Evolutionary conservation across 2,797 vertebrate genomes (phyloP).

Genomic region (Brachyalestes nurse): DNA sequence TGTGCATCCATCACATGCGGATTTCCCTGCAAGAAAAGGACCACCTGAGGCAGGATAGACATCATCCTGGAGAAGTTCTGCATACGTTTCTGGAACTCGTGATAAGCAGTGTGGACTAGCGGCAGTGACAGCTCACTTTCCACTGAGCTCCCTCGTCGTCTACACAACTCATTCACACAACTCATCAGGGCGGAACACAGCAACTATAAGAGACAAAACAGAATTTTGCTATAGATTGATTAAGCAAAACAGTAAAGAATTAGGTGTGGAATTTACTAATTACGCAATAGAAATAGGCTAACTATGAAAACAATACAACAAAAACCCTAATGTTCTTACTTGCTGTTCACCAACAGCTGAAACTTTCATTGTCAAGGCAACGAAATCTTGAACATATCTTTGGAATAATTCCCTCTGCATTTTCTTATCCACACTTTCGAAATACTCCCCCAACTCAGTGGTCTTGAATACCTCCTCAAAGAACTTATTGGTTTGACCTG

Average conservation of each 20-base stretch:
- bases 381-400: conserved; percentile 86
- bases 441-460: conserved; percentile 82
- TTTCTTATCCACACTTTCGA: conserved; percentile 71
- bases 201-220: conserved; percentile 71
- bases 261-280: background rate
- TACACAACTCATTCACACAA: conserved; percentile 78
- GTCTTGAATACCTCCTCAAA: conserved; percentile 79
- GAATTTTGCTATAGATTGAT: background rate
- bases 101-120: conserved; percentile 87
- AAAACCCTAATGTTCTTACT: conserved; percentile 73
- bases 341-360: conserved; percentile 73
- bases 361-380: conserved; percentile 82
- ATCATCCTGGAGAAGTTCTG: conserved; percentile 90
- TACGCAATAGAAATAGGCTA: background rate
- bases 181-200: conserved; percentile 82
- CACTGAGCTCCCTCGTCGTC: background rate
- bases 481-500: conserved; percentile 77
- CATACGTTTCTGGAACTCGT: conserved; percentile 84
- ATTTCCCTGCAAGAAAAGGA: conserved; percentile 58
- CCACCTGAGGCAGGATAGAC: conserved; percentile 71
- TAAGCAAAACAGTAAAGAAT: background rate
- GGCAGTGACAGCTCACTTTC: conserved; percentile 70
- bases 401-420: conserved; percentile 80
- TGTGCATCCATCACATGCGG: background rate
- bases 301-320: background rate